Percentiles rank a stretch among this genome's conserved stretches.
phyloP scores from a whole-genome alignment of 2,113 vertebrate species.

The Oenanthe oenanthe region DNA sequence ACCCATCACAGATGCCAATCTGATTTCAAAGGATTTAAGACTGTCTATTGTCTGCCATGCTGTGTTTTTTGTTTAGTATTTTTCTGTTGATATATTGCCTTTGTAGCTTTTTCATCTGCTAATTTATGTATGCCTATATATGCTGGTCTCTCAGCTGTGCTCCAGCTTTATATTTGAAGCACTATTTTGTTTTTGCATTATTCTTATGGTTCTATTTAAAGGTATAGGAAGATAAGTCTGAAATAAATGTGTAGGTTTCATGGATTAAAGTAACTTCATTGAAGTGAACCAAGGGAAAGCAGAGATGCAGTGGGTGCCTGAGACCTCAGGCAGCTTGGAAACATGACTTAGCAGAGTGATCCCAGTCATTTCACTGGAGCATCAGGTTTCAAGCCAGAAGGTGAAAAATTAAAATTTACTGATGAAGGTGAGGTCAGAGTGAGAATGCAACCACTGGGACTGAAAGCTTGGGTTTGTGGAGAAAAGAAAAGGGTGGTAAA shows the following conservation, averaged over 20 bases:
- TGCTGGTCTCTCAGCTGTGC: not conserved
- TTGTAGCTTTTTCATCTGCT: constrained; percentile 22
- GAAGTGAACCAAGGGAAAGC: not conserved
- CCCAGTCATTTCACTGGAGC: not conserved
- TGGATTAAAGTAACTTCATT: not conserved
- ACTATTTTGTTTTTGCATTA: not conserved
- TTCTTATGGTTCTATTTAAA: not conserved
- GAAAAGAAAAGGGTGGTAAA: not conserved
- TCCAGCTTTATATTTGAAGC: not conserved
- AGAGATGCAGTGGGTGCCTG: not conserved
- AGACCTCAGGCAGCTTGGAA: not conserved
- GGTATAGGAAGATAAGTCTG: not conserved
- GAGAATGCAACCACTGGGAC: not conserved
- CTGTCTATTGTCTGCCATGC: not conserved
- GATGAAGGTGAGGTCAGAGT: not conserved
- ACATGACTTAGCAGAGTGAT: not conserved
- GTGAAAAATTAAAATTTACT: not conserved
- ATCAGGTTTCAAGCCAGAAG: not conserved
- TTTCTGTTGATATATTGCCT: not conserved
- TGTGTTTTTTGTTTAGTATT: not conserved
- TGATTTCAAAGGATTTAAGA: constrained; percentile 22
- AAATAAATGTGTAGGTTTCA: not conserved
- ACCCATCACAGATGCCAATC: not conserved
- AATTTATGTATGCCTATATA: not conserved
- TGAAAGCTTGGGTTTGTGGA: not conserved